Conservation (phyloP, 2,797 vertebrate species). For the Trichosurus vulpecula region DNA sequence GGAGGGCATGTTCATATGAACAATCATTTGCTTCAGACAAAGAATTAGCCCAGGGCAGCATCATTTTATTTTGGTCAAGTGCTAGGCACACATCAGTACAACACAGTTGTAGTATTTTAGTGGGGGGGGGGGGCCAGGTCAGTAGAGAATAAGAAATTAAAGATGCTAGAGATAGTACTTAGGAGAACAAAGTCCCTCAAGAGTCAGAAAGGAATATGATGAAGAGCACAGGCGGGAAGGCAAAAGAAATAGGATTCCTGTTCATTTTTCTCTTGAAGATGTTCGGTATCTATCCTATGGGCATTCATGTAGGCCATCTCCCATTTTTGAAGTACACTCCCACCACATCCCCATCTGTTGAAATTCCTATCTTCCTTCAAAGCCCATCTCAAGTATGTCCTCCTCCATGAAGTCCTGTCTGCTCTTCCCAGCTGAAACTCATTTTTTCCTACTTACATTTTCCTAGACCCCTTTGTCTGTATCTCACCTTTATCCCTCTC, state of each 20-base stretch:
- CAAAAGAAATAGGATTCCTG: background rate
- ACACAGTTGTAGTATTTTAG: background rate
- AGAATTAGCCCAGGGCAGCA: background rate
- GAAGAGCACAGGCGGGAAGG: background rate
- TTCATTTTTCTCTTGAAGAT: background rate
- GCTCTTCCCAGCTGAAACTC: background rate
- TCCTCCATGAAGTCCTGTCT: background rate
- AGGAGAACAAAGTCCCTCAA: background rate
- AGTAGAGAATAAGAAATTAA: background rate
- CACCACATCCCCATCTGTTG: background rate
- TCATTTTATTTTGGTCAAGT: background rate
- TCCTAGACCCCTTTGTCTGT: background rate
- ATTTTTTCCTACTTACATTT: background rate
- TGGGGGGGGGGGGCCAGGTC: too few relatives aligned
- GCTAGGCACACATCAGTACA: background rate
- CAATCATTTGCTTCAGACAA: background rate
- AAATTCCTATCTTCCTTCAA: background rate
- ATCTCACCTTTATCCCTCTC: background rate
- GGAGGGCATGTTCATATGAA: background rate
- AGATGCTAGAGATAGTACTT: background rate
- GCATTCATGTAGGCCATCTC: background rate
- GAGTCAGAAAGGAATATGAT: background rate
- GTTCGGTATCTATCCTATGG: background rate
- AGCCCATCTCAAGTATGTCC: background rate
- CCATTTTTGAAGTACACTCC: background rate